Evolutionary conservation across 2,797 vertebrate species (phyloP), one percentile per base, ranked within the genome.

Genomic region (Crenuchus spilurus): DNA sequence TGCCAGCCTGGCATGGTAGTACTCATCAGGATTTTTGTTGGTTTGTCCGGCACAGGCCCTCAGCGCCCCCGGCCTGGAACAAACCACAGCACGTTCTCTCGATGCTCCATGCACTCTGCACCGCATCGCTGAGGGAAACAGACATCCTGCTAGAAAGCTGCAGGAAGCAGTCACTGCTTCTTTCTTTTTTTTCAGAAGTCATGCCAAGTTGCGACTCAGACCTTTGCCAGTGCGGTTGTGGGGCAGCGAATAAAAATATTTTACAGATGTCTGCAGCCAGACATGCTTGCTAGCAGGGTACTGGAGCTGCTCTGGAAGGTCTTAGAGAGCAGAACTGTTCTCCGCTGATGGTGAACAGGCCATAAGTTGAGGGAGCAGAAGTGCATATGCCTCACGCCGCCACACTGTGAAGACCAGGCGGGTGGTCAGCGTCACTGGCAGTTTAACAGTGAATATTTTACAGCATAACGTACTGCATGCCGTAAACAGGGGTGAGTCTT

Each of bases 391-490:
- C 64, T 52, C 49, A 55, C 77, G 78, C 72, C 66, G 74, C 82
- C 80, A 83, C 74, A 72, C 82, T 84, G 86, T 82, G 87, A 86
- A 76, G 63, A 73, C 80, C 82, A 87, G 88, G 86, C 80, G 63
- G 84, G 78, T 83, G 86, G 84, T 86, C 86, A 85, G 83, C 74
- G 79, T 84, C 84, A 80, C 87, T 89, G 88, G 89, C 88, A 88
- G 87, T 92, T 91, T 91, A 92, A 90, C 84, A 79, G 88, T 89
- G 90, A 92, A 91, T 91, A 92, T 91, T 92, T 92, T 90, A 91
- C 86, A 84, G 84, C 84, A 79, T 68, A 64, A 82, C 83, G 83
- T 86, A 85, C 85, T 78, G 84, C 60, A 42, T 84, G 83, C 86
- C 87, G 83, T 85, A 85, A 91, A 90, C 88, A 73, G 75, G 64